Percentiles rank a stretch among this genome's conserved stretches.
Conservation (phyloP, 2,888 invertebrate species). For the Anoplius nigerrimus region DNA sequence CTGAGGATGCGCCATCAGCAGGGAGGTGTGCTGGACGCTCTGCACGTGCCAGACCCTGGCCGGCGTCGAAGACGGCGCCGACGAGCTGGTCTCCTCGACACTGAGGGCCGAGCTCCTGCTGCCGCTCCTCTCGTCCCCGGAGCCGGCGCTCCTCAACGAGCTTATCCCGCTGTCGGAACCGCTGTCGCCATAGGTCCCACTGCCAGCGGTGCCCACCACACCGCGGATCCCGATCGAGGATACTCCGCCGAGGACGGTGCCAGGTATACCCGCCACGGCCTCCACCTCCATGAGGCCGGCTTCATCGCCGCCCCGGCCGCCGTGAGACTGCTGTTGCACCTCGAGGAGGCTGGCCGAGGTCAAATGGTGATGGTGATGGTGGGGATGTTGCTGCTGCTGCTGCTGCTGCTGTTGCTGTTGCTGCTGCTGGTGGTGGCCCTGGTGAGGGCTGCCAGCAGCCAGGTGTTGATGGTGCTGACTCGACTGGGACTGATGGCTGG, state of each 20-base stretch:
- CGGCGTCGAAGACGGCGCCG: conserved; percentile 64
- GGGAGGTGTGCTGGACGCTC: conserved; percentile 79
- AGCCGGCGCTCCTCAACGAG: conserved; percentile 83
- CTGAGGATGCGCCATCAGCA: conserved; percentile 79
- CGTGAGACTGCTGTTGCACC: conserved; percentile 57
- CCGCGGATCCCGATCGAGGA: conserved; percentile 49
- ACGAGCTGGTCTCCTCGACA: conserved; percentile 82
- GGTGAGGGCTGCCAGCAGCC: conserved; percentile 43
- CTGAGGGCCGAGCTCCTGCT: conserved; percentile 86
- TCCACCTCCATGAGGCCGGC: conserved; percentile 68
- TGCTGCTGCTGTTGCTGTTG: conserved; percentile 48
- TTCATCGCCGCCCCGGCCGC: conserved; percentile 67
- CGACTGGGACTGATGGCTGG: conserved; percentile 41
- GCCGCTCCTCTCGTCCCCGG: conserved; percentile 86
- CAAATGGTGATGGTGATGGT: conserved; percentile 46
- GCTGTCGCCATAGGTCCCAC: conserved; percentile 77
- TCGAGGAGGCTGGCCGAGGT: conserved; percentile 56
- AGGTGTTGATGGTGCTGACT: conserved; percentile 49
- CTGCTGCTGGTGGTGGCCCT: conserved; percentile 51
- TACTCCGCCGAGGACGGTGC: conserved; percentile 54
- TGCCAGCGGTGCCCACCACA: conserved; percentile 69
- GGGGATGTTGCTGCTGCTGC: conserved; percentile 45
- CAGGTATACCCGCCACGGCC: conserved; percentile 67
- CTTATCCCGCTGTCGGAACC: conserved; percentile 83
- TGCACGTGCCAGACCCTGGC: conserved; percentile 77